These are phyloP conservation scores for Homarus gammarus DNA, from an alignment of 2,888 invertebrate genomes.

Conservation along the genomic window DNA sequence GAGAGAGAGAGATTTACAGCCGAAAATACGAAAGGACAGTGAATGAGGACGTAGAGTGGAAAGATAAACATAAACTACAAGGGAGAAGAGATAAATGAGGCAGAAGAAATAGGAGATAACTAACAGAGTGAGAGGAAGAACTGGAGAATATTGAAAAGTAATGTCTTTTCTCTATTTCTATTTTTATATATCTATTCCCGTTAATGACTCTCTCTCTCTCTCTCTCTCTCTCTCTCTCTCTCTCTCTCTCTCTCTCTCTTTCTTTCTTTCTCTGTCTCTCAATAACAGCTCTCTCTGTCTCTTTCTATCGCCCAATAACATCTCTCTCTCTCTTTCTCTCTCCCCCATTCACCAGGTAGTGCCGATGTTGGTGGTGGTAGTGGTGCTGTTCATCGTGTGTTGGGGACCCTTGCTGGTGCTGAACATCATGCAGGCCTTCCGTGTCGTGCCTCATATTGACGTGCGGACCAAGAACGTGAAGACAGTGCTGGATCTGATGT, in stretches of 20 bases:
- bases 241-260: not conserved
- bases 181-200: no score
- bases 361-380: conserved; percentile 86
- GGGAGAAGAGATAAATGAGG: no score
- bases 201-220: not conserved
- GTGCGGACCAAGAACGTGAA: conserved; percentile 83
- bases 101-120: no score
- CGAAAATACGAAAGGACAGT: no score
- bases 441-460: conserved; percentile 80
- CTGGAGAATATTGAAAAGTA: no score
- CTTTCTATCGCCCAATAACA: no score
- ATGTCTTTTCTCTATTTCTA: no score
- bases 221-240: not conserved
- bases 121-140: no score
- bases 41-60: no score
- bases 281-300: no score
- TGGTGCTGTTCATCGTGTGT: conserved; percentile 85
- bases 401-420: conserved; percentile 85
- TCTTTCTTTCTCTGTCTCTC: not conserved
- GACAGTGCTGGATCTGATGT: conserved; percentile 84
- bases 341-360: conserved; percentile 82
- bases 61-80: no score
- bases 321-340: not conserved
- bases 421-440: conserved; percentile 84
- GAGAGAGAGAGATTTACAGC: no score